phyloP scores from a whole-genome alignment of 1,140 invertebrate species.

The Arion vulgaris region DNA sequence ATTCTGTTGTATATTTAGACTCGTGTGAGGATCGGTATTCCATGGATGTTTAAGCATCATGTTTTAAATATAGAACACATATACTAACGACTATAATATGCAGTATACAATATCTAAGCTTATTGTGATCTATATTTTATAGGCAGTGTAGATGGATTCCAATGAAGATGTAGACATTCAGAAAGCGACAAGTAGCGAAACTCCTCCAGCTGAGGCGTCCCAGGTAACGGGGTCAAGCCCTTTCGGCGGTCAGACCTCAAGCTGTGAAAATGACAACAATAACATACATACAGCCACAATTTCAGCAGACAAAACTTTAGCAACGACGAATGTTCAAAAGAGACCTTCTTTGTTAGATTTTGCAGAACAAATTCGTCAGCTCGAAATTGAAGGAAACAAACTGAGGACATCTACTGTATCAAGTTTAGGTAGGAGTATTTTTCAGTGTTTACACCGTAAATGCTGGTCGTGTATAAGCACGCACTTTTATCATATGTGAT shows the following conservation, averaged over 20 bases:
- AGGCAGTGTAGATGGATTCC: not conserved
- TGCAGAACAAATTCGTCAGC: slow-evolving; percentile 56
- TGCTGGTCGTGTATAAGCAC: not conserved
- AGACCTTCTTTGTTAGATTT: slow-evolving; percentile 50
- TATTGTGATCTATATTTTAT: not conserved
- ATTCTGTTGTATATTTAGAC: no score
- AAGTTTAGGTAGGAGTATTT: slow-evolving; percentile 35
- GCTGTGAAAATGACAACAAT: not conserved
- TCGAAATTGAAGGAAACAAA: slow-evolving; percentile 65
- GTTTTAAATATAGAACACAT: not conserved
- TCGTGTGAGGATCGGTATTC: no score
- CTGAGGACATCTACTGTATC: slow-evolving; percentile 49
- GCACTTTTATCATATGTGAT: no score
- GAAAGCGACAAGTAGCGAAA: not conserved
- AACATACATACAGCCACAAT: not conserved
- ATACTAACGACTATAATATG: not conserved
- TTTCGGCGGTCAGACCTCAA: not conserved
- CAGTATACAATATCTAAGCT: no score
- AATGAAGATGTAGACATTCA: not conserved
- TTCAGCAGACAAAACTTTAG: not conserved
- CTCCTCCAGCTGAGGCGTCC: slow-evolving; percentile 2
- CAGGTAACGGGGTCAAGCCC: slow-evolving; percentile 5
- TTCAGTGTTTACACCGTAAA: not conserved
- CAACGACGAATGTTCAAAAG: not conserved
- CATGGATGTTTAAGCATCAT: not conserved